Evolutionary conservation across 2,888 invertebrate species (phyloP), one percentile per base, ranked within the genome.

Genomic region (Sarcophaga rosellei): DNA sequence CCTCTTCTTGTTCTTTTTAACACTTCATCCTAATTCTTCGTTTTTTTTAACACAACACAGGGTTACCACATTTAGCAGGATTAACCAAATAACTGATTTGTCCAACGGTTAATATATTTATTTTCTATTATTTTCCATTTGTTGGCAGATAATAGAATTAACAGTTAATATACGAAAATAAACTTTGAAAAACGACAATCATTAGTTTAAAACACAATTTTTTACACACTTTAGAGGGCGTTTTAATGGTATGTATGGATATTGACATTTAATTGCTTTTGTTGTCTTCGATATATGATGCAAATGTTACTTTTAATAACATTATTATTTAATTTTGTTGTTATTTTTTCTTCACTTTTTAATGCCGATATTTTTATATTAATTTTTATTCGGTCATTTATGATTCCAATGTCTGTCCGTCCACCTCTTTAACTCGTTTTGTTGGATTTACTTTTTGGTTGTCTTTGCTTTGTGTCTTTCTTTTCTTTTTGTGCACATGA

Each of bases 391-490:
- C 21, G 35, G 74, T 74, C 47, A 57, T 44, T 35, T 5, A 53
- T 15, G 23, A 65, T 53, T 75, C 11, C n/a, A 63, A 53, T 80
- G 57, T 79, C 73, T 80, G 44, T 79, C 73, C 21, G 73, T 76
- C 70, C 57, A 65, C 35, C 25, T 47, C 65, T 65, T 77, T 11
- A 12, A 70, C 59, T 79, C 47, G 69, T 62, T 82, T 74, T 69
- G 20, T 47, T 75, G 3, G n/a, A 59, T 74, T 79, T 69, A 79
- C 63, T 79, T 75, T 53, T 53, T 61, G 10, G 65, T 79, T 75
- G 59, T 35, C 69, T 79, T 63, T 63, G 59, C 73, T 79, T 82
- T 82, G 65, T 70, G 70, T 82, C 15, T 76, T 76, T 65, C 44
- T 45, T 57, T 73, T 61, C 21, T 53, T 77, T 61, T 80, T 68